Evolutionary conservation across 2,113 vertebrate species (phyloP).

Genomic region (Xiphorhynchus elegans): DNA sequence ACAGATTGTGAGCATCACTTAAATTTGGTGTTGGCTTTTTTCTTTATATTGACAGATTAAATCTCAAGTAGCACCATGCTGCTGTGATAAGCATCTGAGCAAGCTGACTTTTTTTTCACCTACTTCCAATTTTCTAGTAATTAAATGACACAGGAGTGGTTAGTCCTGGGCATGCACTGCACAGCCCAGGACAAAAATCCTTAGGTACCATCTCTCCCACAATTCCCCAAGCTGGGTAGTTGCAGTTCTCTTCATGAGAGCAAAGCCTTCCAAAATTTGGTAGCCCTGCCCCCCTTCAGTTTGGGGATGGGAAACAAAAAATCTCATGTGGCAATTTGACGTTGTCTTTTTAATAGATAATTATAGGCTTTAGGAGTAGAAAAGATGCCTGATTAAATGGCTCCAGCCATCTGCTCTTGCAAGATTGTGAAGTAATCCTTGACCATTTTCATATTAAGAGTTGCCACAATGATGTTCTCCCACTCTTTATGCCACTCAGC

Average conservation of each 20-base stretch:
- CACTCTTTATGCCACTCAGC: neutral
- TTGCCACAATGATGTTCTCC: neutral
- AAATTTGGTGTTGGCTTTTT: neutral
- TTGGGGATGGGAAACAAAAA: neutral
- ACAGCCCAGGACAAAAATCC: neutral
- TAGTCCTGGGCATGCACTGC: neutral
- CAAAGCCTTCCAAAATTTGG: neutral
- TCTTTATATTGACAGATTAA: neutral
- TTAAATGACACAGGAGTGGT: neutral
- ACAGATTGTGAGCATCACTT: neutral
- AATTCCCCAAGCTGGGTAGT: neutral
- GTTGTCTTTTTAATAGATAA: neutral
- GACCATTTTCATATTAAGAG: slow-evolving; percentile 16
- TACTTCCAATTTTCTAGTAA: neutral
- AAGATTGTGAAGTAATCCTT: neutral
- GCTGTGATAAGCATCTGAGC: neutral
- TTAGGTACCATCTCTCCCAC: neutral
- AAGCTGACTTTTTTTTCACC: neutral
- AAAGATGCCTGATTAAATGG: neutral
- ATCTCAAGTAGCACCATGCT: neutral
- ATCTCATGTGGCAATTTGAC: neutral
- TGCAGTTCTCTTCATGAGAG: neutral
- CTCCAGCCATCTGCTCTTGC: neutral
- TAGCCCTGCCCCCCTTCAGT: neutral
- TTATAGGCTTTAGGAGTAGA: neutral